These are phyloP conservation scores for Bombus ignitus DNA, from an alignment of 1,140 invertebrate species.

Conservation along the genomic window DNA sequence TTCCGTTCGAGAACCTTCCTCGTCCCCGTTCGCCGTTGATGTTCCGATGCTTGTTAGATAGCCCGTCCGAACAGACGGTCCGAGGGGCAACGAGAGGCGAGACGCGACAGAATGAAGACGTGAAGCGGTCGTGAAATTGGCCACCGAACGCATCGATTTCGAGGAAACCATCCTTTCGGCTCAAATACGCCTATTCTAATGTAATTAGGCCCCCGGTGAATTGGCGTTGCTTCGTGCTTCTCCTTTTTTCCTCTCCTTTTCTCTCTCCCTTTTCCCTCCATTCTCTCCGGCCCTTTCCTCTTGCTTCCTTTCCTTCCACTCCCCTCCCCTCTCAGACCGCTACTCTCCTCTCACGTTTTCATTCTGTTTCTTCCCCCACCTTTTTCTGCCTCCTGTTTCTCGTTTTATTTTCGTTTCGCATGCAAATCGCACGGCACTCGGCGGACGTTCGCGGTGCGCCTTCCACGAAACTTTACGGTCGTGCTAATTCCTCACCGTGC, in stretches of 20 bases:
- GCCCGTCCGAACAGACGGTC: background rate
- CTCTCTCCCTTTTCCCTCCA: background rate
- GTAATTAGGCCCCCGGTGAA: conserved; percentile 33
- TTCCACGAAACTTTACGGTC: conserved; percentile 55
- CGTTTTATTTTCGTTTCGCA: conserved; percentile 15
- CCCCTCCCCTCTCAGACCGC: background rate
- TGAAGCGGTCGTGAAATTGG: conserved; percentile 41
- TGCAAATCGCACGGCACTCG: conserved; percentile 35
- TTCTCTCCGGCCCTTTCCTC: background rate
- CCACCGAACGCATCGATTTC: conserved; percentile 12
- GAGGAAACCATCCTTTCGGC: conserved; percentile 7
- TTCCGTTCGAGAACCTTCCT: conserved; percentile 63
- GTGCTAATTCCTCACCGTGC: conserved; percentile 61
- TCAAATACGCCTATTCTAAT: conserved; percentile 27
- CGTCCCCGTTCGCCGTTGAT: too few relatives aligned
- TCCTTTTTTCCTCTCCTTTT: background rate
- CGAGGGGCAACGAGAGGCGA: background rate
- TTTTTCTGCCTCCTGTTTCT: background rate
- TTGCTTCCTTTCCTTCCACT: too few relatives aligned
- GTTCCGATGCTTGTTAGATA: conserved; percentile 2
- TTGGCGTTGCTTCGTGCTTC: background rate
- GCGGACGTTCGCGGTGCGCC: conserved; percentile 31
- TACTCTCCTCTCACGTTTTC: background rate
- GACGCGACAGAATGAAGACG: conserved; percentile 45
- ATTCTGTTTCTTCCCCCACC: too few relatives aligned